Evolutionary conservation across 2,113 vertebrate genomes (phyloP).

Genomic region (Cacatua alba): DNA sequence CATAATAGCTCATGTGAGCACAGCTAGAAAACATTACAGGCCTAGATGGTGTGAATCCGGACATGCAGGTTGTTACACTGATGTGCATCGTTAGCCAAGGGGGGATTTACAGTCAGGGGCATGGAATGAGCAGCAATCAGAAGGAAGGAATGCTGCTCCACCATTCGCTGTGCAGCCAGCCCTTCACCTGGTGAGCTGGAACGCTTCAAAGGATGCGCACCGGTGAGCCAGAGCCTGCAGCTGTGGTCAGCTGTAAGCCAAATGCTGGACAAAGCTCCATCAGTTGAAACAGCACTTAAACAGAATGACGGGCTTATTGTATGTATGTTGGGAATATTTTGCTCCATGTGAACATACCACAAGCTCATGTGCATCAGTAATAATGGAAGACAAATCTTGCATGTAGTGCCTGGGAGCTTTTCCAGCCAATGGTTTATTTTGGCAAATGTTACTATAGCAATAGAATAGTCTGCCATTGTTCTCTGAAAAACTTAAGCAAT

Average conservation of each 20-base stretch:
- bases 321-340: not conserved
- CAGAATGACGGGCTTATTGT: not conserved
- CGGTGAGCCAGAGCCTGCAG: not conserved
- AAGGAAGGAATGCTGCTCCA: not conserved
- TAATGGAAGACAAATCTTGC: not conserved
- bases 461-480: not conserved
- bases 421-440: constrained; percentile 2
- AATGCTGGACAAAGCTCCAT: not conserved
- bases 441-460: not conserved
- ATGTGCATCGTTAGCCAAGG: not conserved
- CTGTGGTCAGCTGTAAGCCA: not conserved
- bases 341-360: not conserved
- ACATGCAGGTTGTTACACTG: not conserved
- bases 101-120: not conserved
- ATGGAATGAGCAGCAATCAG: not conserved
- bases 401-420: not conserved
- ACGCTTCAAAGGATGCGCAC: not conserved
- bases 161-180: accelerated
- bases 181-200: not conserved
- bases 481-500: not conserved
- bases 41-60: not conserved
- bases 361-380: not conserved
- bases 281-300: not conserved
- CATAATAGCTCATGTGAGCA: not conserved
- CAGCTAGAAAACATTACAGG: not conserved